Evolutionary conservation across 2,888 invertebrate species (phyloP).

Genomic region (Megamerina dolium): DNA sequence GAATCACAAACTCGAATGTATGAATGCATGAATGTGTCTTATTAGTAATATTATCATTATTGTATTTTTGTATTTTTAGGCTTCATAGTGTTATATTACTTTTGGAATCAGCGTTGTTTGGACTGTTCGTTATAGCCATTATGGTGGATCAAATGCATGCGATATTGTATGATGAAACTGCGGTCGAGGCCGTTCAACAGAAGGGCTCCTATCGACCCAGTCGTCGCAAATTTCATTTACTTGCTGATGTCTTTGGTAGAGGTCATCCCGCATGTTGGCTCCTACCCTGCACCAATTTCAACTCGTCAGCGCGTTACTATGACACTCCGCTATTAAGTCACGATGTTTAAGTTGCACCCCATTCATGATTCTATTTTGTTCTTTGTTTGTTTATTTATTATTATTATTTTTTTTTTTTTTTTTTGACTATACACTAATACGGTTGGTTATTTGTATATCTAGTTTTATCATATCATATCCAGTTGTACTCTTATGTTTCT

Average conservation of each 20-base stretch:
- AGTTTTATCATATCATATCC: too few relatives aligned
- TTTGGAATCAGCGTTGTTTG: constrained; percentile 77
- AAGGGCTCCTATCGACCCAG: constrained; percentile 60
- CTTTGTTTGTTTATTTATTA: neutral
- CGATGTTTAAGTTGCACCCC: constrained; percentile 37
- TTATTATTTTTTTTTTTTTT: neutral
- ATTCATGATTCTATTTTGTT: too few relatives aligned
- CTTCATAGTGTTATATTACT: constrained; percentile 76
- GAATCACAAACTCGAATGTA: constrained; percentile 70
- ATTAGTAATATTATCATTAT: neutral
- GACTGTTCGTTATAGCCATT: constrained; percentile 81
- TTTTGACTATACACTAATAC: neutral
- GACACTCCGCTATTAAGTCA: constrained; percentile 47
- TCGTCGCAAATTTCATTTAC: constrained; percentile 59
- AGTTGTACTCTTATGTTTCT: too few relatives aligned
- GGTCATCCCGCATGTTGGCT: constrained; percentile 68
- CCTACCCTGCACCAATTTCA: constrained; percentile 59
- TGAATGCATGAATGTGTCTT: constrained; percentile 41
- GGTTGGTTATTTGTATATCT: too few relatives aligned
- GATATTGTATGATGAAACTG: constrained; percentile 77
- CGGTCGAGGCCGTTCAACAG: constrained; percentile 70
- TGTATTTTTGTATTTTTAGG: constrained; percentile 49
- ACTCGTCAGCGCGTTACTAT: constrained; percentile 43
- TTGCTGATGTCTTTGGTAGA: constrained; percentile 73
- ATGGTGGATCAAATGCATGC: constrained; percentile 81